Percentiles rank a stretch among this genome's conserved stretches.
phyloP scores from a whole-genome alignment of 2,797 vertebrate species.

The Dipus sagitta region DNA sequence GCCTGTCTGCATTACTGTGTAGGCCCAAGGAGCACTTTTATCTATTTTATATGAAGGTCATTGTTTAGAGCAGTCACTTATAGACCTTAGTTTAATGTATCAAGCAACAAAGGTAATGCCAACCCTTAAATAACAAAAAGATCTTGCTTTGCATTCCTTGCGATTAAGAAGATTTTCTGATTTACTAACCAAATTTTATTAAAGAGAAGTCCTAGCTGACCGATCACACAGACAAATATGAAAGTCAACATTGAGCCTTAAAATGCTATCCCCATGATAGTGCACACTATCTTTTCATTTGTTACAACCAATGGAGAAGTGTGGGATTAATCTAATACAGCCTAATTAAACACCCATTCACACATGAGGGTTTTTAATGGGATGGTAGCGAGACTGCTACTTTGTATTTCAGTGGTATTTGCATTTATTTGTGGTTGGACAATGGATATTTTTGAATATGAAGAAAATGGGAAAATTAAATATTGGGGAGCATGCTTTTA shows the following conservation, averaged over 20 bases:
- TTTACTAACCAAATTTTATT: constrained; percentile 80
- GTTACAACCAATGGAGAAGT: constrained; percentile 72
- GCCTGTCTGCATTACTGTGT: constrained; percentile 64
- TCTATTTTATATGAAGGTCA: constrained; percentile 80
- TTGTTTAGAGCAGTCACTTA: constrained; percentile 76
- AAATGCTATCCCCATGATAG: constrained; percentile 70
- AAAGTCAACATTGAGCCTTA: constrained; percentile 74
- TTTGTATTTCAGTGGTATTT: constrained; percentile 76
- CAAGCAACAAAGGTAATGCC: constrained; percentile 79
- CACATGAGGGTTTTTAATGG: constrained; percentile 78
- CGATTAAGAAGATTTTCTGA: constrained; percentile 77
- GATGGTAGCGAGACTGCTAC: constrained; percentile 43
- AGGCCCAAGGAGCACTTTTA: constrained; percentile 78
- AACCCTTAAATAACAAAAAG: constrained; percentile 56
- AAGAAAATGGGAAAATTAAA: constrained; percentile 63
- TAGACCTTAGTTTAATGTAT: constrained; percentile 76
- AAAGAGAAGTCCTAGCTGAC: constrained; percentile 74
- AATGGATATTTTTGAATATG: constrained; percentile 72
- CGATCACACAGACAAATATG: constrained; percentile 72
- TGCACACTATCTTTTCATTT: constrained; percentile 77
- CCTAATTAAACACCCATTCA: constrained; percentile 77
- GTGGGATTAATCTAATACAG: constrained; percentile 76
- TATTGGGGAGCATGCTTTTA: constrained; percentile 36
- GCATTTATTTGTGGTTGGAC: constrained; percentile 76
- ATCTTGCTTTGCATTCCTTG: constrained; percentile 76